Evolutionary conservation across 2,797 vertebrate genomes (phyloP).

Genomic region (Crocodylus rhombifer): DNA sequence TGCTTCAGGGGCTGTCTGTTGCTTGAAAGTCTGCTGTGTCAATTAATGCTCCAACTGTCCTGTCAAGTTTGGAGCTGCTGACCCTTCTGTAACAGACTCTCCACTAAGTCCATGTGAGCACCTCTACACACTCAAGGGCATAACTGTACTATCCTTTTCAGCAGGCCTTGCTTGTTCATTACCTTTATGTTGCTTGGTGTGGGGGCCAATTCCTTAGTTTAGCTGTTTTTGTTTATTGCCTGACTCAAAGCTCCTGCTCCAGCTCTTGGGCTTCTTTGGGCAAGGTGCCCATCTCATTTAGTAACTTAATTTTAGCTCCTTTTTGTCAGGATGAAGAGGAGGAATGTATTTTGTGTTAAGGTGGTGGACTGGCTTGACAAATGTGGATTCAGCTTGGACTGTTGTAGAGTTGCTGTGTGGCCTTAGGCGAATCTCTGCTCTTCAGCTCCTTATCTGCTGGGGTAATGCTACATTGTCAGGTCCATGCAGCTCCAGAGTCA

Average conservation of each 20-base stretch:
- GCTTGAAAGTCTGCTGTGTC: neutral
- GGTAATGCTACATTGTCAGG: too few relatives aligned
- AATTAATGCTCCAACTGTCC: neutral
- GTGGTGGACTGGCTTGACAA: neutral
- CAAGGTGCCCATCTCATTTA: neutral
- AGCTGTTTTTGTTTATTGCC: neutral
- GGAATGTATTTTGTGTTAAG: neutral
- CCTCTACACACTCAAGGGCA: accelerated
- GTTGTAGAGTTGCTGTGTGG: neutral
- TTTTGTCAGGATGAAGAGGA: neutral
- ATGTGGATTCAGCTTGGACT: neutral
- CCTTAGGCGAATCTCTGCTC: neutral
- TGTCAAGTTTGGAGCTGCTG: accelerated
- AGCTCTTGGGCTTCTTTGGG: neutral
- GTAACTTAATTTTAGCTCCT: neutral
- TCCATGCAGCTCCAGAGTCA: too few relatives aligned
- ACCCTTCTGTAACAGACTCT: neutral
- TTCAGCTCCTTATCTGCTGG: neutral
- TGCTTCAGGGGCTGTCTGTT: neutral
- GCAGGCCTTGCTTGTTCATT: neutral
- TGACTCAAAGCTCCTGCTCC: neutral
- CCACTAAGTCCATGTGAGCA: accelerated
- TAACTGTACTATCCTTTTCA: accelerated
- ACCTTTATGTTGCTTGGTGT: neutral
- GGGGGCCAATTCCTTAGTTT: neutral